These are phyloP conservation scores for Balaenoptera acutorostrata DNA, from an alignment of 2,113 vertebrate species.

Conservation along the genomic window DNA sequence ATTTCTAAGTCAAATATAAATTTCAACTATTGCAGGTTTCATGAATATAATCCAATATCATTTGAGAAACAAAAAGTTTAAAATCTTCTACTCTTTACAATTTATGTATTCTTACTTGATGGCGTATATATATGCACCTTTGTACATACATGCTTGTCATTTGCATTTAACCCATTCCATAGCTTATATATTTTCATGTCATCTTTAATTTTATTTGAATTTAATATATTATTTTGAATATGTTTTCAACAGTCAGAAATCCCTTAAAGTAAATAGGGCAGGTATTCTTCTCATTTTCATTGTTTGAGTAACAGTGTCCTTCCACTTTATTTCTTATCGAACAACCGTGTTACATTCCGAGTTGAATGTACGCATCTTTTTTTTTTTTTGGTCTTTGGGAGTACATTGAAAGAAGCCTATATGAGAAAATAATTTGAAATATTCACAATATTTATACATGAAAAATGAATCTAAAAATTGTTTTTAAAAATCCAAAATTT, in stretches of 20 bases:
- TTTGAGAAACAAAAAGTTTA: background rate
- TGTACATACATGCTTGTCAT: background rate
- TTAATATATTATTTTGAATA: background rate
- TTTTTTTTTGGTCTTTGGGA: background rate
- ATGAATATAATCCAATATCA: background rate
- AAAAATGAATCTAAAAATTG: background rate
- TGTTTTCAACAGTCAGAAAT: background rate
- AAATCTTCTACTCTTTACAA: background rate
- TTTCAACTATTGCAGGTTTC: background rate
- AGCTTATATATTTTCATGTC: background rate
- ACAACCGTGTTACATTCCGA: background rate
- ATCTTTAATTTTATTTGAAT: background rate
- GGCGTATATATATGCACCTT: background rate
- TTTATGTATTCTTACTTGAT: background rate
- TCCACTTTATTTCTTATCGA: background rate
- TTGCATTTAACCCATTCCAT: background rate
- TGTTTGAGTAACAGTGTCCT: background rate
- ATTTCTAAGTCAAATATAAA: background rate
- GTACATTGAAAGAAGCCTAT: background rate
- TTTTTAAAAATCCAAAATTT: background rate
- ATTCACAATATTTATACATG: background rate
- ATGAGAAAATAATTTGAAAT: background rate
- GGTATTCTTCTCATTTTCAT: background rate
- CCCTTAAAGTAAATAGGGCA: background rate
- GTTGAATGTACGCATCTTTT: background rate